Base-by-base conservation (phyloP, 1,140 invertebrate genomes). In the Saccostrea echinata region DNA sequence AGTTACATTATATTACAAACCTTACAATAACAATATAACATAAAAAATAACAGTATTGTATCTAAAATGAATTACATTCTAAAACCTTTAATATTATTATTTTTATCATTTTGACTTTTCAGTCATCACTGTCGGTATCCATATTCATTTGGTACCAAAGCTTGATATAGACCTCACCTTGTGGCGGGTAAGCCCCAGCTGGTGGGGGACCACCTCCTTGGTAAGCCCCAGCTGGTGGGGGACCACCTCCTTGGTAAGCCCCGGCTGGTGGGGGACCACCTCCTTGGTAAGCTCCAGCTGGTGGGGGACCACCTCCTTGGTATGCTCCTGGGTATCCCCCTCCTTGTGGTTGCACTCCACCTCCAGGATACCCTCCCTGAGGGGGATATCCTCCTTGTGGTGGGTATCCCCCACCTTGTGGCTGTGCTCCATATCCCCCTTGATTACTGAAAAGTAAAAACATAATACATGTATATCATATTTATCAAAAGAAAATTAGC, bases 291-390 rank as follows among this genome's bases (percentile, higher is more conserved):
- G 24, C 43, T 13, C 43, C 24, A 9, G 51, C 76, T 30, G n/a
- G 83, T 16, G 64, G 64, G n/a, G 82, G 55, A 21, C 55, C 55
- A 1, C 55, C 68, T 18, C 68, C 68, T 33, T 30, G 80, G 61
- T 88, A 87, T 51, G 53, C 84, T 16, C 88, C 84, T 13, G 68
- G 68, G 4, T 27, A 24, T 30, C 53, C 43, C 43, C 43, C 86
- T 30, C 90, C 90, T 43, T 35, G 90, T 24, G 86, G 35, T 82
- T 68, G 53, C 21, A 51, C 8, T 83, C 33, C 71, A 9, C 88
- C 81, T 12, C 57, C 85, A 24, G 30, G 85, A 57, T 86, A 86
- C 55, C 57, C 88, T 3, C 80, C 88, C 30, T 76, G 64, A 35
- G 71, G 53, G 9, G 87, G 53, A 27, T 88, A 88, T 0, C 24